Conservation (phyloP, 1,140 invertebrate genomes). For the Drosophila athabasca region DNA sequence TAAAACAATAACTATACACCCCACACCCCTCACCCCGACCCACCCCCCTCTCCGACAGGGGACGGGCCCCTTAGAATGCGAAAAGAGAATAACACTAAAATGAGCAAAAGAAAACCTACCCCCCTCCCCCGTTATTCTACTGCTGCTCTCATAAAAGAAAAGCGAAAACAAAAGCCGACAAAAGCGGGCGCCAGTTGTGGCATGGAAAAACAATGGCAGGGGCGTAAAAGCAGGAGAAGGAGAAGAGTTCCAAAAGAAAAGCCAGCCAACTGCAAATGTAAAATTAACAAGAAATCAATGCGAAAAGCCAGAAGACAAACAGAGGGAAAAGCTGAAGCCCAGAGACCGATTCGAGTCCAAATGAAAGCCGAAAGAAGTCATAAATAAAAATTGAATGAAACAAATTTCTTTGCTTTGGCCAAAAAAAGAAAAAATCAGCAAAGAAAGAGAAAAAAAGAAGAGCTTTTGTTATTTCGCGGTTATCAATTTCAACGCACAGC, state of each 20-base stretch:
- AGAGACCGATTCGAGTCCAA: constrained; percentile 27
- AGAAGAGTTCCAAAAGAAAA: constrained; percentile 40
- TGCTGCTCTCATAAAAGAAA: constrained; percentile 53
- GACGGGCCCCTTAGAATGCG: constrained; percentile 13
- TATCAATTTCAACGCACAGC: constrained; percentile 75
- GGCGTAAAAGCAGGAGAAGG: background rate
- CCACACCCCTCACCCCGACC: no score
- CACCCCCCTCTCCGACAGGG: constrained; percentile 7
- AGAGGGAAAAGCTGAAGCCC: constrained; percentile 37
- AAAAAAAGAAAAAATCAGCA: no score
- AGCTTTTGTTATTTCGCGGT: constrained; percentile 79
- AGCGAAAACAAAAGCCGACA: constrained; percentile 68
- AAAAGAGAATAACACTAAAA: constrained; percentile 56
- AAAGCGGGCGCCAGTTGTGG: constrained; percentile 59
- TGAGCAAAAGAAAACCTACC: constrained; percentile 50
- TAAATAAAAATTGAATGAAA: constrained; percentile 67
- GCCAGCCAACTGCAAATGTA: constrained; percentile 77
- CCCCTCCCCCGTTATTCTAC: background rate
- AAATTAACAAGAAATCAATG: constrained; percentile 81
- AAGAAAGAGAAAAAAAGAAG: no score
- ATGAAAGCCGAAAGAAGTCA: constrained; percentile 54
- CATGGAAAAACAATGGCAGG: constrained; percentile 36
- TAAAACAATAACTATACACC: constrained; percentile 70
- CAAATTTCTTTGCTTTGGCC: constrained; percentile 59
- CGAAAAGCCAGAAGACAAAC: constrained; percentile 56